Base-by-base conservation (phyloP, 2,888 invertebrate species). In the Dynastes grantii region DNA sequence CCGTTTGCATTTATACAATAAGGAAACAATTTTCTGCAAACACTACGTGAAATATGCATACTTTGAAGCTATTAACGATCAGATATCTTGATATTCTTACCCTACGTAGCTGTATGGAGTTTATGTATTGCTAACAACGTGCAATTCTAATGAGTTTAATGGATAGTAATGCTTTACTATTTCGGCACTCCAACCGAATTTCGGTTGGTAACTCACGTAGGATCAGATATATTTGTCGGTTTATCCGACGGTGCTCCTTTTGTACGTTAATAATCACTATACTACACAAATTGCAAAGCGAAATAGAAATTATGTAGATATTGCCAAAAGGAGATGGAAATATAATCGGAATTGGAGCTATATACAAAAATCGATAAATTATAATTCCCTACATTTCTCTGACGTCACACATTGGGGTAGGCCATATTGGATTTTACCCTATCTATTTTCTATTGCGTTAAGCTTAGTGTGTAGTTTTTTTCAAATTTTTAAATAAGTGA, bases 1-100 rank as follows among this genome's bases (percentile, higher is more conserved):
- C 9, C 32, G 13, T 32, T 29, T 32, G 63, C 32, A 63, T 63
- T 32, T 32, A n/a, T 29, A 11, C 29, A 11, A 13, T 32, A 29
- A 63, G 32, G 63, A 63, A 63, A 29, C 63, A 63, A 63, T 63
- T 32, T 63, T 63, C 63, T 63, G 11, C 32, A 63, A 63, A 32
- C 29, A 29, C 63, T 32, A 13, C 63, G 32, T 63, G 32, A 63
- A 29, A 63, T 63, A 63, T 32, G n/a, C 63, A 32, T 63, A 63
- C 63, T 11, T 29, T 1, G 13, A 22, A 32, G 63, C 63, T 9
- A 63, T 63, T 32, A 29, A 29, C 63, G 6, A 29, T 13, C 27
- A 63, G 63, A 63, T 63, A n/a, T 63, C 63, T 63, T 63, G 29
- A 63, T 63, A 63, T 5, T 63, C 32, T 13, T 13, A 32, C 32